Evolutionary conservation across 2,888 invertebrate species (phyloP).

Genomic region (Xanthorhoe spadicearia): DNA sequence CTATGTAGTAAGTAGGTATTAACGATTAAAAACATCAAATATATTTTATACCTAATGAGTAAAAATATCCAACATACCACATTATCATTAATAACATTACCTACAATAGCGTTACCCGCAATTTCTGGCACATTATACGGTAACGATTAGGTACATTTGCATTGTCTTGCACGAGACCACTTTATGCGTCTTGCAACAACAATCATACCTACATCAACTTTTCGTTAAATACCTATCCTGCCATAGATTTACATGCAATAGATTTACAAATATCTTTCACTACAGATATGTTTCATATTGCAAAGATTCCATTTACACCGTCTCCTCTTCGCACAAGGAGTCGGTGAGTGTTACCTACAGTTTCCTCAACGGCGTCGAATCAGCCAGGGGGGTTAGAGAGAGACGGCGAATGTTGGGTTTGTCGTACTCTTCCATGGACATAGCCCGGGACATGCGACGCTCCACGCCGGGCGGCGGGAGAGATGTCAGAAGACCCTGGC

Average conservation of each 20-base stretch:
- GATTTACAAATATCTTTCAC: neutral
- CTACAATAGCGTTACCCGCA: no score
- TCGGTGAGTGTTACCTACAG: conserved; percentile 59
- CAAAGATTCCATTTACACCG: conserved; percentile 42
- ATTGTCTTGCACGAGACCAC: no score
- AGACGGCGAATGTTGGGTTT: conserved; percentile 91
- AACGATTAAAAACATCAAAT: no score
- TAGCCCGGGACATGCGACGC: conserved; percentile 87
- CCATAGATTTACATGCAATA: neutral
- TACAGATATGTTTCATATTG: conserved; percentile 1
- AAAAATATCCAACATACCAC: no score
- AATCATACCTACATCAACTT: neutral
- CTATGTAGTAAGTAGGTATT: no score
- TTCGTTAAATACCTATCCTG: neutral
- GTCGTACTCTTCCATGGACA: conserved; percentile 94
- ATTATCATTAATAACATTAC: no score
- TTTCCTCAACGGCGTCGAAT: conserved; percentile 70
- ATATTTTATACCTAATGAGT: no score
- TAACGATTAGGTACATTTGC: no score
- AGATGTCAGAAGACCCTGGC: conserved; percentile 92
- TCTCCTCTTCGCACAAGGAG: conserved; percentile 59
- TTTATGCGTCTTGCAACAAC: neutral
- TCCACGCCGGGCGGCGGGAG: conserved; percentile 92
- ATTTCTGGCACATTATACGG: no score
- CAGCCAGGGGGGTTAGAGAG: conserved; percentile 84